A percentile compares a stretch with the other conserved stretches of the same genome.
These are phyloP conservation scores for Grus americana DNA, from an alignment of 2,113 vertebrate genomes.

Conservation along the genomic window DNA sequence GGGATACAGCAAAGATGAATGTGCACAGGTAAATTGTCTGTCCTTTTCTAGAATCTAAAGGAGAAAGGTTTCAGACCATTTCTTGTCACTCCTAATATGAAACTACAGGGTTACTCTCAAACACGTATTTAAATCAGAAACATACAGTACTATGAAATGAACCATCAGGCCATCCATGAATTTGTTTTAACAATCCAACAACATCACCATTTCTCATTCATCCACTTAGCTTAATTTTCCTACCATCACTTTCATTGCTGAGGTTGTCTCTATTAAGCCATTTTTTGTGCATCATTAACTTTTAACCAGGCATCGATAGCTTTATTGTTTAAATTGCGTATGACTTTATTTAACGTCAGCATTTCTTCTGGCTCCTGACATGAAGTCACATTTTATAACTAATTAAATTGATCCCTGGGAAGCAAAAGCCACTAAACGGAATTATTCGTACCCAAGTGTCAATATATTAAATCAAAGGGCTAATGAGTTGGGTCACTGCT, in stretches of 20 bases:
- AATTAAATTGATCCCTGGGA: constrained; percentile 99
- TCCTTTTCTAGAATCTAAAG: background rate
- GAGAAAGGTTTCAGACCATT: background rate
- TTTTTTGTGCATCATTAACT: constrained; percentile 98
- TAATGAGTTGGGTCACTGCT: constrained; percentile 97
- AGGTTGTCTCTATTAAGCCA: constrained; percentile 91
- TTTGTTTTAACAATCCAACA: constrained; percentile 86
- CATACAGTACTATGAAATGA: constrained; percentile 54
- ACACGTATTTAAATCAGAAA: constrained; percentile 56
- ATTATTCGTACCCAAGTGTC: constrained; percentile 98
- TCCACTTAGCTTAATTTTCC: constrained; percentile 91
- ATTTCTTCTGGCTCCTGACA: constrained; percentile 95
- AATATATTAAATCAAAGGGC: constrained; percentile 99
- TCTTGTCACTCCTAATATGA: background rate
- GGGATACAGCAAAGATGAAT: background rate
- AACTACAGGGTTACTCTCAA: background rate
- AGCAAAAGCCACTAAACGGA: constrained; percentile 95
- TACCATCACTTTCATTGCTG: constrained; percentile 84
- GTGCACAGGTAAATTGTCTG: background rate
- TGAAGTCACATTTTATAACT: constrained; percentile 99
- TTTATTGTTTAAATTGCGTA: constrained; percentile 95
- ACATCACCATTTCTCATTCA: constrained; percentile 82
- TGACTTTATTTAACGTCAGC: constrained; percentile 98
- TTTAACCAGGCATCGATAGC: constrained; percentile 92
- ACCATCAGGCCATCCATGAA: constrained; percentile 66